A percentile compares a stretch with the other conserved stretches of the same genome.
These are phyloP conservation scores for Novumbra hubbsi DNA, from an alignment of 2,797 vertebrate species.

Conservation along the genomic window DNA sequence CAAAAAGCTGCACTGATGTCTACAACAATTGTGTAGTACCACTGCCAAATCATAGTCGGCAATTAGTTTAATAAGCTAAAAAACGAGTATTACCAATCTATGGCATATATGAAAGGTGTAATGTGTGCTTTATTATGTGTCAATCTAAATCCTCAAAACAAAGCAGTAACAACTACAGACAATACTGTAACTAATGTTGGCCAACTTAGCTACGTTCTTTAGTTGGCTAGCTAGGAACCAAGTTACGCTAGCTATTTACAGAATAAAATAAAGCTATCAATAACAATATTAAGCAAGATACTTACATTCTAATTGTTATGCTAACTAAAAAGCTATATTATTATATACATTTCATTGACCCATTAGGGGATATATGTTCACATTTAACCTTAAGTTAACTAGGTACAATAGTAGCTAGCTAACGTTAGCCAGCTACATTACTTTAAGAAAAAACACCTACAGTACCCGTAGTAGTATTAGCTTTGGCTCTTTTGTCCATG, in stretches of 20 bases:
- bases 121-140: not conserved
- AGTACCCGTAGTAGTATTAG: not conserved
- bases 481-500: conserved; percentile 6
- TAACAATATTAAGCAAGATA: no score
- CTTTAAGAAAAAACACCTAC: not conserved
- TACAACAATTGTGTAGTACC: no score
- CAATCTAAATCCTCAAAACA: no score
- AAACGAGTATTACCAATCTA: not conserved
- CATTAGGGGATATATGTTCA: not conserved
- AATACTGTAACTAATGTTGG: no score
- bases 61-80: not conserved
- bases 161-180: no score
- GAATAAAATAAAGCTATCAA: no score
- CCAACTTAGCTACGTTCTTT: no score
- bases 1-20: no score
- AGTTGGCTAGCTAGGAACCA: no score
- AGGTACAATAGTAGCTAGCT: not conserved
- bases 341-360: not conserved
- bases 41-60: not conserved
- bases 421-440: not conserved
- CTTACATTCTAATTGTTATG: no score
- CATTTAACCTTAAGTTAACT: not conserved
- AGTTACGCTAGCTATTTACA: no score
- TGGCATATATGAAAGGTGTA: not conserved
- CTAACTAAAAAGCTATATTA: not conserved